Evolutionary conservation across 2,888 invertebrate genomes (phyloP), one percentile per base, ranked within the genome.

Genomic region (Drosophila flavopinicola): DNA sequence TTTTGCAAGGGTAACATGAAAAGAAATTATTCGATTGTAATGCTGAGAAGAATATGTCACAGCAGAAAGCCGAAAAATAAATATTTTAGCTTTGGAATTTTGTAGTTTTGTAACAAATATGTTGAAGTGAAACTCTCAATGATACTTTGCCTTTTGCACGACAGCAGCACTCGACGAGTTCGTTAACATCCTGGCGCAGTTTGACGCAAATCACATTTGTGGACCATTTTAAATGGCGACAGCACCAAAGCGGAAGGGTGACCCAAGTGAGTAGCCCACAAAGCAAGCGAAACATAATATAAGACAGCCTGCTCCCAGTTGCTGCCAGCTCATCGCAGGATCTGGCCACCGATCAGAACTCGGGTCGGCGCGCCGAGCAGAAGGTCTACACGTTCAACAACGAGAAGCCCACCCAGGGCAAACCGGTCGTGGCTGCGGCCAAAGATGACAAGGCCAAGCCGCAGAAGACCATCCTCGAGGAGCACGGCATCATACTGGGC

Each of bases 401-500:
- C 57, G 76, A 78, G 2, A 33, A 29, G 3, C 41, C 65, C 1
- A 37, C 29, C 6, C 48, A 37, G 5, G 25, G 41, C 3, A 58
- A 41, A 9, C 3, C 57, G 0, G 15, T 6, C 6, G 1, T 20
- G 6, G 0, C 41, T 0, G 6, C 33, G 6, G 0, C 23, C 0
- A 71, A 63, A 6, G 84, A 77, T 3, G 82, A 72, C 1, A 79
- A 70, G 42, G 6, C 15, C 1, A 86, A 78, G 42, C 84, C 74
- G 5, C 89, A 88, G 24, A 91, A 90, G 73, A 94, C 95, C n/a
- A 95, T 96, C 41, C 92, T 96, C 29, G 95, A 96, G 91, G 93
- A 94, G 23, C 95, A 96, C 90, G 96, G 96, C 66, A 96, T 96
- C 80, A 92, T 92, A 49, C 91, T 96, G 53, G 95, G 95, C 13